These are phyloP conservation scores for Nymphalis c-album DNA, from an alignment of 2,888 invertebrate genomes.

Conservation along the genomic window DNA sequence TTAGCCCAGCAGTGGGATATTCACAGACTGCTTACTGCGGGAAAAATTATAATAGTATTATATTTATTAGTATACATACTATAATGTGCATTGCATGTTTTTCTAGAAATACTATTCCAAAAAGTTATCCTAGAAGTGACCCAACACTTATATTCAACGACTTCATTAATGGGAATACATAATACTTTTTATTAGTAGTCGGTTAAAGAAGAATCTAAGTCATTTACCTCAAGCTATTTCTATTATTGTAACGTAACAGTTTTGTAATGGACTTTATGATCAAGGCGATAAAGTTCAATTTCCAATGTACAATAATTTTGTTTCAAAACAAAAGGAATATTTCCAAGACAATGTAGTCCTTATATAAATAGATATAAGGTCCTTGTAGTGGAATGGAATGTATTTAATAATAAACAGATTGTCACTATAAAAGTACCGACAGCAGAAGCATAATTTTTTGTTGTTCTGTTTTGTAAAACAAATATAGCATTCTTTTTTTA, in stretches of 20 bases:
- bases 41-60: too few relatives aligned
- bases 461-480: too few relatives aligned
- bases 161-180: background rate
- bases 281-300: background rate
- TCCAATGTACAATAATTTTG: background rate
- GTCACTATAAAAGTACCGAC: constrained; percentile 48
- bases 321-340: background rate
- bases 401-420: constrained; percentile 65
- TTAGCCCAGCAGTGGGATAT: too few relatives aligned
- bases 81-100: too few relatives aligned
- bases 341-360: constrained; percentile 15
- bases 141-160: too few relatives aligned
- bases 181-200: background rate
- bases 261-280: background rate
- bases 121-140: too few relatives aligned
- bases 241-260: background rate
- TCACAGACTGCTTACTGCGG: too few relatives aligned
- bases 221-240: constrained; percentile 7
- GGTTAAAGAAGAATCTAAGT: constrained; percentile 13
- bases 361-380: constrained; percentile 17
- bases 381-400: constrained; percentile 39
- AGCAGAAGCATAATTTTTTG: constrained; percentile 28
- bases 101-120: too few relatives aligned
- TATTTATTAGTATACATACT: too few relatives aligned
- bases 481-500: too few relatives aligned